Conservation (phyloP, 2,888 invertebrate genomes). For the Xestia c-nigrum region DNA sequence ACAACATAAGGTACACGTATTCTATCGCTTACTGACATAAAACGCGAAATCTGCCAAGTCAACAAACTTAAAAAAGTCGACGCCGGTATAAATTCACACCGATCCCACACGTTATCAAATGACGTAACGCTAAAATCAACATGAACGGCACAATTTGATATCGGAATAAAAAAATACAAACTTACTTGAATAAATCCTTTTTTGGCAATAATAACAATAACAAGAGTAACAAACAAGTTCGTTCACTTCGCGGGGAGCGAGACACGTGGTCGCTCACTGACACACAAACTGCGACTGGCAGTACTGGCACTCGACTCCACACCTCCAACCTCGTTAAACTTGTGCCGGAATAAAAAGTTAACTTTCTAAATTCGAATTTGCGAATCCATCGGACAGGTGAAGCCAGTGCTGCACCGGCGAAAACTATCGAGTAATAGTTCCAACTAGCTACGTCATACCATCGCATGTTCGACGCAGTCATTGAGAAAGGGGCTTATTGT, state of each 20-base stretch:
- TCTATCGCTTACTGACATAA: slow-evolving; percentile 31
- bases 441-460: slow-evolving; percentile 39
- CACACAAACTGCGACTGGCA: slow-evolving; percentile 83
- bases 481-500: slow-evolving; percentile 52
- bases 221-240: slow-evolving; percentile 58
- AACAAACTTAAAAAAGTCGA: slow-evolving; percentile 64
- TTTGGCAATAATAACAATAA: slow-evolving; percentile 59
- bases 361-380: slow-evolving; percentile 88
- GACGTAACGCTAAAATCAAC: slow-evolving; percentile 42
- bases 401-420: slow-evolving; percentile 49
- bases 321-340: slow-evolving; percentile 81
- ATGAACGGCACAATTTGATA: neutral
- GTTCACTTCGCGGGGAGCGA: slow-evolving; percentile 58
- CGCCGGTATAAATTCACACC: slow-evolving; percentile 53
- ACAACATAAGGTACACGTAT: slow-evolving; percentile 25
- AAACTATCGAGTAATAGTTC: slow-evolving; percentile 46
- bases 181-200: slow-evolving; percentile 66
- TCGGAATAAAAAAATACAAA: slow-evolving; percentile 31
- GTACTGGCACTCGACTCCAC: slow-evolving; percentile 77
- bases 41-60: slow-evolving; percentile 57
- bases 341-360: slow-evolving; percentile 83
- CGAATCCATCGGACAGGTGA: slow-evolving; percentile 78
- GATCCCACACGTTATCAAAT: slow-evolving; percentile 46
- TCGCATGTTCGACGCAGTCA: slow-evolving; percentile 29
- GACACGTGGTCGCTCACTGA: slow-evolving; percentile 78